Conservation (phyloP, 1,140 invertebrate species). For the Catajapyx aquilonaris region DNA sequence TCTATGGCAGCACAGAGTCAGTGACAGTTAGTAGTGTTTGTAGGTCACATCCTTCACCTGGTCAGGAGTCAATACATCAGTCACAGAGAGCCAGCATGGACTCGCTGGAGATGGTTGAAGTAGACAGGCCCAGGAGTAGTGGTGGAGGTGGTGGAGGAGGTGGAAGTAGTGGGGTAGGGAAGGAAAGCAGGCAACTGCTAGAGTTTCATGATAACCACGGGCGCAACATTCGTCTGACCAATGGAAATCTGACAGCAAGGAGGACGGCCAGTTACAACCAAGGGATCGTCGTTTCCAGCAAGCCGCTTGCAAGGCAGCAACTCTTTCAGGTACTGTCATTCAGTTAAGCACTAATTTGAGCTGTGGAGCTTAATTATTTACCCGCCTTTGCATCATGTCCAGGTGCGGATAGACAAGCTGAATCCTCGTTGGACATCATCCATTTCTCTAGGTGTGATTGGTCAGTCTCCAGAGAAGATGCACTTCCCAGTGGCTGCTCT, state of each 20-base stretch:
- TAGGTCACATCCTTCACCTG: conserved; percentile 9
- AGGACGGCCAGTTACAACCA: conserved; percentile 55
- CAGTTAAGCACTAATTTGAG: no score
- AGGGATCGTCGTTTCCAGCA: conserved; percentile 39
- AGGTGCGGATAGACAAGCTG: conserved; percentile 48
- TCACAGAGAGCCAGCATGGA: conserved; percentile 4
- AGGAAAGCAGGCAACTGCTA: neutral
- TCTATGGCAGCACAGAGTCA: conserved; percentile 41
- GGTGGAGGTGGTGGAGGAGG: neutral
- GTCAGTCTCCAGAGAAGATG: conserved; percentile 39
- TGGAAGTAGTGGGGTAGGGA: neutral
- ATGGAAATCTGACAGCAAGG: conserved; percentile 31
- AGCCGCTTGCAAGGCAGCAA: conserved; percentile 32
- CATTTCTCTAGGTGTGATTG: conserved; percentile 48
- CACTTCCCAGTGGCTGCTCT: conserved; percentile 45
- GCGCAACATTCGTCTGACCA: conserved; percentile 43
- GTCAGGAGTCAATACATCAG: conserved; percentile 10
- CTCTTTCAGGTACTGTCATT: conserved; percentile 28
- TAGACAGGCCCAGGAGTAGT: no score
- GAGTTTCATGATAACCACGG: conserved; percentile 46
- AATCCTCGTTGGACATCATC: conserved; percentile 60
- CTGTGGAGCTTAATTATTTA: no score
- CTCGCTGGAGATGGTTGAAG: neutral
- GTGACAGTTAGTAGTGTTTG: conserved; percentile 34
- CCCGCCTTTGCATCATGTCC: conserved; percentile 10